A percentile compares a stretch with the other conserved stretches of the same genome.
Conservation (phyloP, 2,797 vertebrate genomes). For the Lepidocolaptes lacrymiger region DNA sequence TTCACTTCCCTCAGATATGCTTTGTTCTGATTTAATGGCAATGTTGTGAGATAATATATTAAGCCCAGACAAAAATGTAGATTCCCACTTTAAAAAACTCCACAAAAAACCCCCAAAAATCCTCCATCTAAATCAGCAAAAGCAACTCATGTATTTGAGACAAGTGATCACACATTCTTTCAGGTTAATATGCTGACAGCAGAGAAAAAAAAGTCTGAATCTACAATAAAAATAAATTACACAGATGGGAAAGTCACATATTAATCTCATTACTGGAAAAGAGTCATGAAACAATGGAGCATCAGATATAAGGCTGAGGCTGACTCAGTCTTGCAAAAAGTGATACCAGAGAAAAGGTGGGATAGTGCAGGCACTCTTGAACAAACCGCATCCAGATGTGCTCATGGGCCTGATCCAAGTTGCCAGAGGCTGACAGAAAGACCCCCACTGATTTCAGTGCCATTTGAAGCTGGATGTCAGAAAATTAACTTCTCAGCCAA, state of each 20-base stretch:
- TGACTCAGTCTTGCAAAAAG: neutral
- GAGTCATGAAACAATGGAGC: neutral
- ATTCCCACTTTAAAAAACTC: neutral
- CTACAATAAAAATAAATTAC: neutral
- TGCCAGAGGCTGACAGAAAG: neutral
- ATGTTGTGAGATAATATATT: neutral
- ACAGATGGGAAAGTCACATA: neutral
- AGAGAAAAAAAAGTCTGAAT: neutral
- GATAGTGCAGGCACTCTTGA: neutral
- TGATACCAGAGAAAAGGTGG: neutral
- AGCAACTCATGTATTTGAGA: neutral
- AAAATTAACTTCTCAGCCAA: neutral
- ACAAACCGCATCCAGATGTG: constrained; percentile 25
- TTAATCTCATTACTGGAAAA: constrained; percentile 10
- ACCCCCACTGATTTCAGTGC: neutral
- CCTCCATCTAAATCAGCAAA: neutral
- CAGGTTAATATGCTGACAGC: neutral
- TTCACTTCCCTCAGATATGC: neutral
- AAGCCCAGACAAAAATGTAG: neutral
- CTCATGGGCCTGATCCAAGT: neutral
- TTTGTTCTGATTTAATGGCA: neutral
- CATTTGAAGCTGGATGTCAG: neutral
- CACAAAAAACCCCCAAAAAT: neutral
- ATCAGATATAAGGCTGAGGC: neutral
- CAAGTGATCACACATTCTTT: neutral